A percentile compares a stretch with the other conserved stretches of the same genome.
Evolutionary conservation across 2,113 vertebrate species (phyloP).

Genomic region (Chionodraco myersi): DNA sequence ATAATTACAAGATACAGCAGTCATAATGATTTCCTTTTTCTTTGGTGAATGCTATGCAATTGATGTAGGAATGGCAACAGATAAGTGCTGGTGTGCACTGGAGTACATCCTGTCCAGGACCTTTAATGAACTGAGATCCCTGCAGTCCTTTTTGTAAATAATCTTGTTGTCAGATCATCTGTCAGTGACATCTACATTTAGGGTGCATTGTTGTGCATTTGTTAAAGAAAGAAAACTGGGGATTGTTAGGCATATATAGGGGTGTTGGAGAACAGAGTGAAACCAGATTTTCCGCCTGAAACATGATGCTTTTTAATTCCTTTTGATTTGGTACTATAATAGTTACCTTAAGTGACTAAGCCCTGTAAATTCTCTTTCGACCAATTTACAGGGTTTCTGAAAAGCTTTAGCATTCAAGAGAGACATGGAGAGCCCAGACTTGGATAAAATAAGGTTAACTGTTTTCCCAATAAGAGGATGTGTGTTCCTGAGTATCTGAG

Average conservation of each 20-base stretch:
- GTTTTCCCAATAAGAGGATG: neutral
- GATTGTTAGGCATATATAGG: too few species aligned
- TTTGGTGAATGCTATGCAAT: neutral
- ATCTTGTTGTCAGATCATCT: neutral
- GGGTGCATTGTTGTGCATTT: too few species aligned
- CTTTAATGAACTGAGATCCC: neutral
- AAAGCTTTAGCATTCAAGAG: neutral
- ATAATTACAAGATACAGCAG: neutral
- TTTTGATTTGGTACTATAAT: too few species aligned
- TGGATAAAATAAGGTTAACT: neutral
- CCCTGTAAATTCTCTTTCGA: slow-evolving; percentile 1
- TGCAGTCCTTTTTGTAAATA: neutral
- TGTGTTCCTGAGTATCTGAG: neutral
- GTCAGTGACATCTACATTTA: too few species aligned
- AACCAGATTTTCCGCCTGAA: too few species aligned
- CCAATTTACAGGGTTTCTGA: neutral
- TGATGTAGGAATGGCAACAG: neutral
- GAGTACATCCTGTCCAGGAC: neutral
- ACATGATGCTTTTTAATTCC: too few species aligned
- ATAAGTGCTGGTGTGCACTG: neutral
- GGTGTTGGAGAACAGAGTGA: too few species aligned
- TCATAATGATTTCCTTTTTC: neutral
- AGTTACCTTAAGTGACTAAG: too few species aligned
- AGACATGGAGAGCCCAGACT: neutral
- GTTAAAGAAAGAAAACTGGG: too few species aligned